These are phyloP conservation scores for Macrobrachium nipponense DNA, from an alignment of 1,140 invertebrate genomes.

Conservation along the genomic window DNA sequence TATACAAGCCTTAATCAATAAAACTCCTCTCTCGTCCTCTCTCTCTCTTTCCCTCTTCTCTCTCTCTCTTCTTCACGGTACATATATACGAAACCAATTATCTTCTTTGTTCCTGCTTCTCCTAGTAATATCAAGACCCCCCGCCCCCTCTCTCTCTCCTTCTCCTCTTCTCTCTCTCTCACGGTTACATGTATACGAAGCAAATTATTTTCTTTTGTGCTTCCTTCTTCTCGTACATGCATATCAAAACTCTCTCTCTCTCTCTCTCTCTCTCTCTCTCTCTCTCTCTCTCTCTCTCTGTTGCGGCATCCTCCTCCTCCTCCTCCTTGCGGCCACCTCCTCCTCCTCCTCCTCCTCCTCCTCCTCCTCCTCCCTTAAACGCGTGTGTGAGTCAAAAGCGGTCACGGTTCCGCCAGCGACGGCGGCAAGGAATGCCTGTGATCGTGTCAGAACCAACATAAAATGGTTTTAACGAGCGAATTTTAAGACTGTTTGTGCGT, in stretches of 20 bases:
- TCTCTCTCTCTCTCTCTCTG: neutral
- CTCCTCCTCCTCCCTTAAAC: neutral
- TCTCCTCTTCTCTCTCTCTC: neutral
- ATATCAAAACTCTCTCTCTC: neutral
- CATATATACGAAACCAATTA: no score
- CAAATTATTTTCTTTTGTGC: no score
- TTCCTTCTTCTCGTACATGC: neutral
- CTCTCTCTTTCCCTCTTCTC: neutral
- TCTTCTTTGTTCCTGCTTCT: neutral
- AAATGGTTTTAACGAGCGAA: neutral
- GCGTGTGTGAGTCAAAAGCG: no score
- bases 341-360: neutral
- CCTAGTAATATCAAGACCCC: neutral
- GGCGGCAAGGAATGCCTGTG: constrained; percentile 14
- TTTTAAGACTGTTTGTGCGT: neutral
- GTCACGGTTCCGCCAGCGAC: neutral
- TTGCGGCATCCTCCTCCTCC: neutral
- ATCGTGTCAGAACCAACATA: neutral
- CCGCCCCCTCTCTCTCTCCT: neutral
- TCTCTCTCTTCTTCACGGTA: neutral
- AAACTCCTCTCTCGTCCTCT: neutral
- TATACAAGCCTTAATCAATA: no score
- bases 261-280: neutral
- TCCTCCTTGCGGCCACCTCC: neutral
- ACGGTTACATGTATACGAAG: no score